phyloP scores from a whole-genome alignment of 2,113 vertebrate species.

The Aspidoscelis tigris region DNA sequence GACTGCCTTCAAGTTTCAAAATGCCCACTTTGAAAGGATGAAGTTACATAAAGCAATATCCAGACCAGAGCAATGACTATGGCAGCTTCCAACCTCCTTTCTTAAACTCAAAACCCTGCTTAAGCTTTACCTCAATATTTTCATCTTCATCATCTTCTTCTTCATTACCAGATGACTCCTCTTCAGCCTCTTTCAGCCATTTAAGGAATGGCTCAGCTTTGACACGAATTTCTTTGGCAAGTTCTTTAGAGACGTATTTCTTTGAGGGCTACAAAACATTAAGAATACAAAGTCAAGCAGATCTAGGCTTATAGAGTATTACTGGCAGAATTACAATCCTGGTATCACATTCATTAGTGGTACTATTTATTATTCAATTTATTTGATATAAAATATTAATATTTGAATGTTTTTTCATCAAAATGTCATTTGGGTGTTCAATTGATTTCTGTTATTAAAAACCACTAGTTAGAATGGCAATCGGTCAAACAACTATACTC shows the following conservation, averaged over 20 bases:
- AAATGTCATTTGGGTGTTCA: too few species aligned
- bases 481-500: too few species aligned
- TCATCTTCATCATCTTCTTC: constrained; percentile 89
- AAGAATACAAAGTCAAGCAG: too few species aligned
- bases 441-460: too few species aligned
- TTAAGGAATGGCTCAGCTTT: constrained; percentile 97
- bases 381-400: not conserved
- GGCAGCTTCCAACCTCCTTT: not conserved
- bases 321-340: too few species aligned
- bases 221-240: constrained; percentile 97
- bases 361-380: not conserved
- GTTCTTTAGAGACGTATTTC: constrained; percentile 97
- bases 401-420: too few species aligned
- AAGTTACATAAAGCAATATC: not conserved
- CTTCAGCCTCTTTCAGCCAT: constrained; percentile 97
- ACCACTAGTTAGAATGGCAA: too few species aligned
- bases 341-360: too few species aligned
- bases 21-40: too few species aligned
- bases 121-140: constrained; percentile 87
- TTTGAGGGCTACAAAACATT: constrained; percentile 86
- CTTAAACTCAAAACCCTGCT: not conserved
- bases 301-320: too few species aligned
- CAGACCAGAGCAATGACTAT: not conserved
- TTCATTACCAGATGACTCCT: constrained; percentile 94
- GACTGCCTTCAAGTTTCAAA: not conserved